Evolutionary conservation across 1,140 invertebrate genomes (phyloP).

Genomic region (Notospermus geniculatus): DNA sequence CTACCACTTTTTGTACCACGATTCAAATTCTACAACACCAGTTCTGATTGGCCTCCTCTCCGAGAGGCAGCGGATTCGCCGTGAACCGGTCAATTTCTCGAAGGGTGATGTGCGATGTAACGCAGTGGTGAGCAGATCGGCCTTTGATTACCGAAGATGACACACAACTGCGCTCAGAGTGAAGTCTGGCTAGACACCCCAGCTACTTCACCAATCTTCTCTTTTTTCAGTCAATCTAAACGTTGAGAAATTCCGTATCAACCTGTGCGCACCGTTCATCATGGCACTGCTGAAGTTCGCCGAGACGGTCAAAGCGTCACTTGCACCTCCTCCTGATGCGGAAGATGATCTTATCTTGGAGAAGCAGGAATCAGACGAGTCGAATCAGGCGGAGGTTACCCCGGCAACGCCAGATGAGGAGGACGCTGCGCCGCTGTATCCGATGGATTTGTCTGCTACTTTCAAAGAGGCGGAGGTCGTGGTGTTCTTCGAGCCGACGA

Average conservation of each 20-base stretch:
- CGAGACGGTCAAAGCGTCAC: not conserved
- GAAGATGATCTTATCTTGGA: not conserved
- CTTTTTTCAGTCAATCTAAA: slow-evolving; percentile 64
- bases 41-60: too few species aligned
- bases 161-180: too few species aligned
- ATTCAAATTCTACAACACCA: too few species aligned
- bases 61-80: too few species aligned
- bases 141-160: too few species aligned
- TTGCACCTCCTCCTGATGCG: not conserved
- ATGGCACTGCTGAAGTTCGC: slow-evolving; percentile 66
- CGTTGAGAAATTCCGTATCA: slow-evolving; percentile 71
- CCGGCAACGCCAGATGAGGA: not conserved
- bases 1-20: too few species aligned
- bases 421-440: not conserved
- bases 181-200: slow-evolving; percentile 11
- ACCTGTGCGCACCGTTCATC: slow-evolving; percentile 71
- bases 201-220: slow-evolving; percentile 10
- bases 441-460: slow-evolving; percentile 40
- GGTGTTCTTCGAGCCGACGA: slow-evolving; percentile 69
- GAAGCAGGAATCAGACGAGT: not conserved
- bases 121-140: too few species aligned
- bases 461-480: slow-evolving; percentile 74
- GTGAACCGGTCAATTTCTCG: too few species aligned
- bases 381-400: not conserved
- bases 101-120: too few species aligned